Evolutionary conservation across 2,888 invertebrate species (phyloP).

Genomic region (Sussaba pulchella): DNA sequence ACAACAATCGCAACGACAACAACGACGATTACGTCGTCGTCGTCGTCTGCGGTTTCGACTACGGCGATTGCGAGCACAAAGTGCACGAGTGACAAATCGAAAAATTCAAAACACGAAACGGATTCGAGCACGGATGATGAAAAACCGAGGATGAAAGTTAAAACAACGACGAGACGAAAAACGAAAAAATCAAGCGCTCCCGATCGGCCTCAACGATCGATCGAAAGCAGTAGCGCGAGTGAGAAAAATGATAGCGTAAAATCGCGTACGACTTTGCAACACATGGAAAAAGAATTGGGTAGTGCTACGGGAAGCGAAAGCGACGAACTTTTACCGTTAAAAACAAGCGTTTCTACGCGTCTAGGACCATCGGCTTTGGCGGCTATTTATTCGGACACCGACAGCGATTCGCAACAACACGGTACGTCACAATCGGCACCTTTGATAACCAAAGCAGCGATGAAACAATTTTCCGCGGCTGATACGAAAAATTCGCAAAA

Average conservation of each 20-base stretch:
- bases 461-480: constrained; percentile 92
- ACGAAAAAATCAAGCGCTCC: constrained; percentile 80
- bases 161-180: constrained; percentile 78
- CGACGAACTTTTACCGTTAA: constrained; percentile 90
- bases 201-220: constrained; percentile 84
- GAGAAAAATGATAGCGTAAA: constrained; percentile 76
- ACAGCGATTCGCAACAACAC: constrained; percentile 88
- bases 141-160: constrained; percentile 83
- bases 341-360: constrained; percentile 76
- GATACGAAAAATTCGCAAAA: constrained; percentile 93
- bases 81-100: constrained; percentile 57
- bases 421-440: constrained; percentile 87
- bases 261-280: constrained; percentile 88
- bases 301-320: constrained; percentile 91
- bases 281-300: constrained; percentile 91
- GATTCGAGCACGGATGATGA: constrained; percentile 88
- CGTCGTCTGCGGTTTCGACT: constrained; percentile 65
- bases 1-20: constrained; percentile 82
- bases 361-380: constrained; percentile 86
- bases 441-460: constrained; percentile 93
- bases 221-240: constrained; percentile 80
- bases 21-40: constrained; percentile 74
- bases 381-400: constrained; percentile 93
- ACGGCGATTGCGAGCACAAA: constrained; percentile 52
- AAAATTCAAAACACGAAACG: constrained; percentile 80